phyloP scores from a whole-genome alignment of 1,140 invertebrate species.

The Nasonia vitripennis region DNA sequence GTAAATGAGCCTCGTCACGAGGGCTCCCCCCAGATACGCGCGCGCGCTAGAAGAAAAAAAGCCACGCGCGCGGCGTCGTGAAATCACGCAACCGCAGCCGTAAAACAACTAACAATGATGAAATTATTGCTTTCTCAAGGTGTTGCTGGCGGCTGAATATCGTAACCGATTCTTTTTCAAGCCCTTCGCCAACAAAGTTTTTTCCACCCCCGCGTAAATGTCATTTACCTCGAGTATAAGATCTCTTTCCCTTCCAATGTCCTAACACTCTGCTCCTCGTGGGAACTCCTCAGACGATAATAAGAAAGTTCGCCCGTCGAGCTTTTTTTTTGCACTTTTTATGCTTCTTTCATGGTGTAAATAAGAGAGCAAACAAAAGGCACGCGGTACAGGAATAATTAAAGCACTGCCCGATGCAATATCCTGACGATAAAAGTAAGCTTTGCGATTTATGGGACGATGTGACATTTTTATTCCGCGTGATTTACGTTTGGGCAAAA shows the following conservation, averaged over 20 bases:
- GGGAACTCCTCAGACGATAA: slow-evolving; percentile 26
- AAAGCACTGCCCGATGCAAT: slow-evolving; percentile 5
- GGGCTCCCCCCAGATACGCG: not conserved
- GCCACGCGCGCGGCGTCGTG: not conserved
- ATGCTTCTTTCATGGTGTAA: slow-evolving; percentile 27
- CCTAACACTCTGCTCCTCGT: not conserved
- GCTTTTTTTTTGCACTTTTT: slow-evolving; percentile 19
- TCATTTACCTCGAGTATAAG: not conserved
- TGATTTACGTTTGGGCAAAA: slow-evolving; percentile 12
- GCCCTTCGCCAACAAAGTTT: not conserved
- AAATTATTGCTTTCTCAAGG: slow-evolving; percentile 72
- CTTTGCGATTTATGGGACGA: not conserved
- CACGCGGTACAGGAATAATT: slow-evolving; percentile 23
- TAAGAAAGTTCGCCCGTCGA: slow-evolving; percentile 28
- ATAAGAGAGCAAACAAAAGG: slow-evolving; percentile 22
- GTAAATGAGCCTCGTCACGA: not conserved
- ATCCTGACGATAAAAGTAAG: not conserved
- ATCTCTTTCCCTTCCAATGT: slow-evolving; percentile 11
- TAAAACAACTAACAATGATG: slow-evolving; percentile 72
- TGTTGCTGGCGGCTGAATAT: slow-evolving; percentile 61
- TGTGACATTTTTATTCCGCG: not conserved
- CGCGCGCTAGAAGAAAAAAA: not conserved
- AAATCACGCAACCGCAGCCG: slow-evolving; percentile 58
- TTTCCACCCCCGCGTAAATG: not conserved
- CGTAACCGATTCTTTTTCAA: slow-evolving; percentile 65